phyloP scores from a whole-genome alignment of 2,113 vertebrate genomes.

The Sebastes fasciatus region DNA sequence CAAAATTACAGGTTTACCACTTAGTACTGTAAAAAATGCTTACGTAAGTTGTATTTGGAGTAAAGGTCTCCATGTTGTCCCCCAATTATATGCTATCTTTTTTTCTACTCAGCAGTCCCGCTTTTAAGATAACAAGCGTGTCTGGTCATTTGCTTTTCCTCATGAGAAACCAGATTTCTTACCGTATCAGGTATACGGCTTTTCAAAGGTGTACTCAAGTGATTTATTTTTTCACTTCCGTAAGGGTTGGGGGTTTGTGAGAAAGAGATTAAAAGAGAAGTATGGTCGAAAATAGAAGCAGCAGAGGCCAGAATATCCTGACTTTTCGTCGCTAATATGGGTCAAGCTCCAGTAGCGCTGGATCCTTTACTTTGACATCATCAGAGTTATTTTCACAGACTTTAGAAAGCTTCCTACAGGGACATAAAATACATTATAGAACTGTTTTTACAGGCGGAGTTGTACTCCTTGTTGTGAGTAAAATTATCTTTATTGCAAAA shows the following conservation, averaged over 20 bases:
- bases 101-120: neutral
- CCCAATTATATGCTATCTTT: neutral
- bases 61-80: neutral
- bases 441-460: neutral
- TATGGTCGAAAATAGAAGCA: neutral
- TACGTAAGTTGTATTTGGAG: neutral
- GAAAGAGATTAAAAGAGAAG: too few species aligned
- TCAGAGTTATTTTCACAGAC: neutral
- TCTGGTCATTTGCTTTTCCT: neutral
- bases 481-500: neutral
- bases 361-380: neutral
- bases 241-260: neutral
- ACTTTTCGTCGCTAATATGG: neutral
- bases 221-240: slow-evolving; percentile 14
- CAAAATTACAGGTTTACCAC: neutral
- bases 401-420: neutral
- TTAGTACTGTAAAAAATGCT: neutral
- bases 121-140: neutral
- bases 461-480: neutral
- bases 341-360: neutral
- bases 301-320: neutral
- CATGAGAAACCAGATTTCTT: neutral
- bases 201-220: neutral
- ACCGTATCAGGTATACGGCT: neutral
- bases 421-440: neutral